Evolutionary conservation across 2,888 invertebrate species (phyloP).

Genomic region (Desoria tigrina): DNA sequence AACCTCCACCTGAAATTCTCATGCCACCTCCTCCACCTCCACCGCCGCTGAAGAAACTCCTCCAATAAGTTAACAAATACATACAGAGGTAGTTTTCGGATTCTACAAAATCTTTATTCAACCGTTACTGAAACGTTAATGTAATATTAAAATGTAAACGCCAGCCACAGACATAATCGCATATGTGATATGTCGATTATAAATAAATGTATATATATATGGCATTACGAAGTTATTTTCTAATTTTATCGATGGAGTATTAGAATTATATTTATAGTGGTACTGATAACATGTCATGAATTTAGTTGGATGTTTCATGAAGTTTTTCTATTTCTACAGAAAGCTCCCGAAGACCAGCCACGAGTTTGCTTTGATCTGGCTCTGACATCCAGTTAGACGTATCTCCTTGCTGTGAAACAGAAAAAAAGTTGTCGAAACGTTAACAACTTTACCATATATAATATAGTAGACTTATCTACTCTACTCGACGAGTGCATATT

Average conservation of each 20-base stretch:
- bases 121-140: neutral
- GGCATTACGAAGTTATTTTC: too few relatives aligned
- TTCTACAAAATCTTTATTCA: neutral
- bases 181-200: too few relatives aligned
- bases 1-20: conserved; percentile 10
- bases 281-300: neutral
- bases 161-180: too few relatives aligned
- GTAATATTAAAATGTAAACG: too few relatives aligned
- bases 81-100: neutral
- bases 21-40: conserved; percentile 41
- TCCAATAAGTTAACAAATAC: neutral
- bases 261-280: neutral
- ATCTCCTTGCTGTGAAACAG: conserved; percentile 13
- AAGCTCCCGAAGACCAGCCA: conserved; percentile 49
- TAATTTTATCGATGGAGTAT: too few relatives aligned
- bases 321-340: conserved; percentile 51
- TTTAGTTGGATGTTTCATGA: conserved; percentile 34
- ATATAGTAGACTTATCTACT: too few relatives aligned
- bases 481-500: too few relatives aligned
- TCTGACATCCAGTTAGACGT: conserved; percentile 50
- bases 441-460: too few relatives aligned
- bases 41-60: conserved; percentile 9
- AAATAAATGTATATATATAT: too few relatives aligned
- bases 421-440: neutral
- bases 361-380: conserved; percentile 49